A percentile compares a stretch with the other conserved stretches of the same genome.
Evolutionary conservation across 2,888 invertebrate species (phyloP).

Genomic region (Trachelus stipa): DNA sequence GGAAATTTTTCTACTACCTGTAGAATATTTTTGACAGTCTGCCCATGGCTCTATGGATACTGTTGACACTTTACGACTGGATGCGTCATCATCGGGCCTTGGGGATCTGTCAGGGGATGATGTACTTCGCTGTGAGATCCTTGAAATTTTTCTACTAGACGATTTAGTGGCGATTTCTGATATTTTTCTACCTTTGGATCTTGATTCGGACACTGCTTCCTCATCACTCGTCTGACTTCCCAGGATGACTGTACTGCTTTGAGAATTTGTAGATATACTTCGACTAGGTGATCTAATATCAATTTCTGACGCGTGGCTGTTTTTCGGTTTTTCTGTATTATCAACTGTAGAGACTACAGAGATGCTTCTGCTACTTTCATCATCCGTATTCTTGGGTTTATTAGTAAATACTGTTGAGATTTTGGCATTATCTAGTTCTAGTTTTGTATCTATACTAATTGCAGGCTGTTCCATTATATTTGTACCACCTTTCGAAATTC

Average conservation of each 20-base stretch:
- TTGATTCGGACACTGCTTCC: slow-evolving; percentile 13
- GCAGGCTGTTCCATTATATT: background rate
- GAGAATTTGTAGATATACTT: background rate
- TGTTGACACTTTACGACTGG: slow-evolving; percentile 20
- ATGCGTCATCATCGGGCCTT: background rate
- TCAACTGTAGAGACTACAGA: background rate
- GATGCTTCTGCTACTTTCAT: background rate
- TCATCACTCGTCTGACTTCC: background rate
- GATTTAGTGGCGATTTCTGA: slow-evolving; percentile 23
- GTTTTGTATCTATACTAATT: background rate
- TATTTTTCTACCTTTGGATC: slow-evolving; percentile 20
- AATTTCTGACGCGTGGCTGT: background rate
- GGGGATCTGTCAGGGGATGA: background rate
- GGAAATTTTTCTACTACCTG: slow-evolving; percentile 30
- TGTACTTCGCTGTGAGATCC: slow-evolving; percentile 21
- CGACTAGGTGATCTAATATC: background rate
- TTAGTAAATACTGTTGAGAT: background rate
- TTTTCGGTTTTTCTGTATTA: background rate
- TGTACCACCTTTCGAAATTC: background rate
- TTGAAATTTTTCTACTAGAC: slow-evolving; percentile 25
- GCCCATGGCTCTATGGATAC: slow-evolving; percentile 37
- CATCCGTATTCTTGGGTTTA: background rate
- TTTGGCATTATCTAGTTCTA: background rate
- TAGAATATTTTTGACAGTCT: slow-evolving; percentile 18
- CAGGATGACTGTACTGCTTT: background rate